Percentiles rank a stretch among this genome's conserved stretches.
Conservation (phyloP, 2,113 vertebrate genomes). For the Circaetus cinerascens region DNA sequence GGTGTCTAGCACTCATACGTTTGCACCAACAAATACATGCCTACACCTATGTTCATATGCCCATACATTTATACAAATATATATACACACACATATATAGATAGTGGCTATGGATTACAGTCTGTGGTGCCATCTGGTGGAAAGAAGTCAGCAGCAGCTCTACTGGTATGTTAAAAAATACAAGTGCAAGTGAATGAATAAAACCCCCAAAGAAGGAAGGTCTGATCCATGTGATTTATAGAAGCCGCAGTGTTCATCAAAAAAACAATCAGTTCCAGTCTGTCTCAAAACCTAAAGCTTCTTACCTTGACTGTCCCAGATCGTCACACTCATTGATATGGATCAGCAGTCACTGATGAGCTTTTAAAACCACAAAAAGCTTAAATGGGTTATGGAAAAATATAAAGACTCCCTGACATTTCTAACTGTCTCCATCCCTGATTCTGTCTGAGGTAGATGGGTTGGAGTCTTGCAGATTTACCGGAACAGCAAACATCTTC, state of each 20-base stretch:
- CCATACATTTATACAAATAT: neutral
- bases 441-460: neutral
- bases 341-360: neutral
- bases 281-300: neutral
- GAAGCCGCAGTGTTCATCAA: neutral
- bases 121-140: constrained; percentile 81
- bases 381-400: neutral
- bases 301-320: neutral
- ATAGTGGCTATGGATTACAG: constrained; percentile 18
- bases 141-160: constrained; percentile 28
- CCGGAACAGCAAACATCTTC: neutral
- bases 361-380: neutral
- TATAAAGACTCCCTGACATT: neutral
- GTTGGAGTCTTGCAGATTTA: neutral
- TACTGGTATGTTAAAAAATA: neutral
- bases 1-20: neutral
- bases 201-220: neutral
- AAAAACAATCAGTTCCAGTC: neutral
- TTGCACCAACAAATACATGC: neutral
- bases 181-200: neutral
- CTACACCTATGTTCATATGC: neutral
- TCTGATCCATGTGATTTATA: neutral
- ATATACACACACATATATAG: neutral
- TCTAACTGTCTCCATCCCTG: neutral
- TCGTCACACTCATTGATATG: neutral